Percentiles rank a stretch among this genome's conserved stretches.
phyloP scores from a whole-genome alignment of 2,797 vertebrate genomes.

The Sebastolobus altivelis region DNA sequence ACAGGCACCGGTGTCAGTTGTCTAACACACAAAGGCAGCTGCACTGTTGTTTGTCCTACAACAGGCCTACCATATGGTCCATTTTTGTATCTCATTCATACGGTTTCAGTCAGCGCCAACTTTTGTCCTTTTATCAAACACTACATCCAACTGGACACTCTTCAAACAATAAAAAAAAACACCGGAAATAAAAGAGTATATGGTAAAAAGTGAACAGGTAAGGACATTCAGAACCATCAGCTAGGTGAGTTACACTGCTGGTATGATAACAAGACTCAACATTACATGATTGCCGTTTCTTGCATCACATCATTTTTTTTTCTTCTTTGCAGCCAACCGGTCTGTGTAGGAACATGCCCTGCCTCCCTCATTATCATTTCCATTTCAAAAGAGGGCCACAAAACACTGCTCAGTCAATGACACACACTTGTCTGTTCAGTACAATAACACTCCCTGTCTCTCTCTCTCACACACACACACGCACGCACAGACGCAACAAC shows the following conservation, averaged over 20 bases:
- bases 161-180: conserved; percentile 18
- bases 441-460: conserved; percentile 55
- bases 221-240: not conserved
- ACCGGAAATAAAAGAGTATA: not conserved
- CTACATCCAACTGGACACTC: conserved; percentile 3
- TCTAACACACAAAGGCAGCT: conserved; percentile 49
- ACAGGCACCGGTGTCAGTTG: conserved; percentile 33
- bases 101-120: conserved; percentile 20
- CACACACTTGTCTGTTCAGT: conserved; percentile 53
- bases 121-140: conserved; percentile 44
- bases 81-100: conserved; percentile 40
- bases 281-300: conserved; percentile 53
- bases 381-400: conserved; percentile 58
- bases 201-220: conserved; percentile 20
- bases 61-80: conserved; percentile 53
- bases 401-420: conserved; percentile 45
- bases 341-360: conserved; percentile 65
- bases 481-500: conserved; percentile 9
- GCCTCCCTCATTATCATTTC: conserved; percentile 52
- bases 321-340: conserved; percentile 9
- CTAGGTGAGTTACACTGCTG: conserved; percentile 27
- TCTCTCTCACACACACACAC: conserved; percentile 1
- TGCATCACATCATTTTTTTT: conserved; percentile 42
- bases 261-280: conserved; percentile 66
- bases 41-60: conserved; percentile 41